Evolutionary conservation across 2,113 vertebrate genomes (phyloP), one percentile per base, ranked within the genome.

Genomic region (Zosterops borbonicus): DNA sequence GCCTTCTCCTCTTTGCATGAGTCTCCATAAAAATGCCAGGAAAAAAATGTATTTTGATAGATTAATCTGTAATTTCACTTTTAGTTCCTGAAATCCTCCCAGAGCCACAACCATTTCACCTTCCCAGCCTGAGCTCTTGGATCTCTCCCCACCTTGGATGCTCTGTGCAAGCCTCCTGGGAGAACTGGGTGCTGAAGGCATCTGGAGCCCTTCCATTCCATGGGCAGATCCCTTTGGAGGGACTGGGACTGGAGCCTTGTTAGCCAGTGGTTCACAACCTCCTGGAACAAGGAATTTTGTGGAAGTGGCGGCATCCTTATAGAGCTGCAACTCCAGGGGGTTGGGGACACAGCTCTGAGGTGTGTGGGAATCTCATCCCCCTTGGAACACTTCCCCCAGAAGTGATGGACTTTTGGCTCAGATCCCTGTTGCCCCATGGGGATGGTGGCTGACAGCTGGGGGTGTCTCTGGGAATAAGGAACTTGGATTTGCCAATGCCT

Each of bases 51-150:
- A 55, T 78, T 75, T 87, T 46, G 37, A 58, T 67, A 50, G 76
- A 77, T 76, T 71, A 31, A 44, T 42, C 41, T 60, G 14, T 31
- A 58, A 75, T 85, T 96, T 92, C 81, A 44, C 18, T 65, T 92
- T 73, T 65, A 62, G 29, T 75, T 82, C 63, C 64, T 52, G 56
- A 67, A 74, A 69, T 73, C 67, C 42, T 67, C 60, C 11, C 46
- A 56, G 58, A 29, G 31, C 41, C 14, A 3, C 0, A 2, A 41
- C 23, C 1, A 1, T 52, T 35, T 59, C 0, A 0, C 35, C 65
- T 70, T 91, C 59, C 62, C 71, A 49, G 29, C n/a, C 59, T 13
- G 21, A 14, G 44, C 49, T 59, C 63, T 59, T 33, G 31, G 39
- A 25, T 69, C 24, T 71, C 50, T 83, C 62, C 64, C 20, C 7